These are phyloP conservation scores for Ichneumon xanthorius DNA, from an alignment of 2,888 invertebrate genomes.

Conservation along the genomic window DNA sequence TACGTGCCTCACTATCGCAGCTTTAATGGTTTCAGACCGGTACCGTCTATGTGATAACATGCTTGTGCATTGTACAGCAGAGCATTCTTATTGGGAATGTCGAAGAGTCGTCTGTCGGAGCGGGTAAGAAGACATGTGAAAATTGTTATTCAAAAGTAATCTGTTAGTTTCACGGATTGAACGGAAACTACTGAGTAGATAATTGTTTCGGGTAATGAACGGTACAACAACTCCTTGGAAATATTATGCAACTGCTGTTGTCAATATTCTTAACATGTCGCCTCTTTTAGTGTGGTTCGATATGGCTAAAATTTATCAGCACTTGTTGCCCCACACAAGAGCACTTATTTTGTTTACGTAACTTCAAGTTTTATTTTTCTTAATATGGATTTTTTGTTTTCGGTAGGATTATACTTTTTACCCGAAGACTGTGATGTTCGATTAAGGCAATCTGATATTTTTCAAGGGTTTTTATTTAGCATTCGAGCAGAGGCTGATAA, in stretches of 20 bases:
- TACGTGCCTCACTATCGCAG: not conserved
- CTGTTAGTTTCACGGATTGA: not conserved
- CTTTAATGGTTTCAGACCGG: not conserved
- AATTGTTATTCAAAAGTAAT: constrained; percentile 15
- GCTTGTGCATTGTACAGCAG: not conserved
- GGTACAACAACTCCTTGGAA: not conserved
- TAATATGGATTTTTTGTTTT: too few species aligned
- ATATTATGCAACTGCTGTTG: not conserved
- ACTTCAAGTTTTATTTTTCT: too few species aligned
- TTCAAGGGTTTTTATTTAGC: too few species aligned
- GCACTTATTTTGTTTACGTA: too few species aligned
- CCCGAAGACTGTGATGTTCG: too few species aligned
- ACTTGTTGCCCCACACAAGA: not conserved
- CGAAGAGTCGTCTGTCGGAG: not conserved
- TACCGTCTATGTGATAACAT: not conserved
- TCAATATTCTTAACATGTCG: not conserved
- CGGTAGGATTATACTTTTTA: too few species aligned
- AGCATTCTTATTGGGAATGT: not conserved
- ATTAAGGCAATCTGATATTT: too few species aligned
- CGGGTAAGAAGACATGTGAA: not conserved
- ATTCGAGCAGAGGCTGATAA: too few species aligned
- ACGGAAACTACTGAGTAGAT: not conserved
- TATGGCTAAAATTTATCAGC: not conserved
- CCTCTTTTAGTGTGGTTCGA: not conserved
- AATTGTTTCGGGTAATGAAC: not conserved